Conservation (phyloP, 2,797 vertebrate genomes). For the Choloepus didactylus region DNA sequence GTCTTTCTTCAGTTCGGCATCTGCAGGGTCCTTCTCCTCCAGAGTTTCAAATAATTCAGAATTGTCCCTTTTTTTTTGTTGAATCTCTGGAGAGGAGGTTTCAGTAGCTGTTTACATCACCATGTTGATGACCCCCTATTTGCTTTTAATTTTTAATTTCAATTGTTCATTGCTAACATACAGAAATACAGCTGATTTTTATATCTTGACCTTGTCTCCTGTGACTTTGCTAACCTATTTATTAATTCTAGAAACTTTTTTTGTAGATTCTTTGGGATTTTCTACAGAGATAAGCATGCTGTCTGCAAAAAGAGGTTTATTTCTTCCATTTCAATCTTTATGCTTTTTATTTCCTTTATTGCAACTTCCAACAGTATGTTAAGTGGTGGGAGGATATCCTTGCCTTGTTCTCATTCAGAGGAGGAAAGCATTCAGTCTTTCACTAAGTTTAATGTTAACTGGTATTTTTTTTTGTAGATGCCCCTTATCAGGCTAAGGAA, state of each 20-base stretch:
- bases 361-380: background rate
- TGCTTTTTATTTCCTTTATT: background rate
- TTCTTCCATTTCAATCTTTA: too few relatives aligned
- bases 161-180: background rate
- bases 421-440: background rate
- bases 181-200: background rate
- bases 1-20: too few relatives aligned
- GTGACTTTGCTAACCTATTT: background rate
- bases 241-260: background rate
- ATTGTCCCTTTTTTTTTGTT: too few relatives aligned
- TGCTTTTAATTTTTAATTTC: slow-evolving; percentile 5
- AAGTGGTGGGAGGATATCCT: background rate
- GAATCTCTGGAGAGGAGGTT: too few relatives aligned
- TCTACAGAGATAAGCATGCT: background rate
- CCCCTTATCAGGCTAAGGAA: too few relatives aligned
- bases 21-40: too few relatives aligned
- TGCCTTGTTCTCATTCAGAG: background rate
- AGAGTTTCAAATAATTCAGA: too few relatives aligned
- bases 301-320: too few relatives aligned
- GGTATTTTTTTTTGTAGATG: too few relatives aligned
- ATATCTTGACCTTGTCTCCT: background rate
- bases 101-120: too few relatives aligned
- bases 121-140: too few relatives aligned
- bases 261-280: background rate
- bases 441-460: background rate